phyloP scores from a whole-genome alignment of 2,113 vertebrate species.

The Aegithalos caudatus region DNA sequence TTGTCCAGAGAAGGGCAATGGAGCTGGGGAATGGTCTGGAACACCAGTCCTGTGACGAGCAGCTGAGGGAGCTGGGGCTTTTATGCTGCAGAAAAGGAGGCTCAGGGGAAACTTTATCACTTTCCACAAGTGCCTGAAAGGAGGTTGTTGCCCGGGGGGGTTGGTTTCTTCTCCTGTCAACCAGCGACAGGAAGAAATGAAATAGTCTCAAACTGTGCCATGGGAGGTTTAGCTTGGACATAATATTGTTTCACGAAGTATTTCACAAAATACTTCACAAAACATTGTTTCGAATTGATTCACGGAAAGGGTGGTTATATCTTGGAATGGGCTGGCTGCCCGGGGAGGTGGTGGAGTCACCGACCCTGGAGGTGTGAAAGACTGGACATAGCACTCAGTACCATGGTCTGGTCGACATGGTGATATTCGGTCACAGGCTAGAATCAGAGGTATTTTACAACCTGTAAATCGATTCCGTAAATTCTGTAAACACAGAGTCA shows the following conservation, averaged over 20 bases:
- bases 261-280: not conserved
- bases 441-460: not conserved
- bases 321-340: no score
- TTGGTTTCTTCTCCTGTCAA: rapidly evolving
- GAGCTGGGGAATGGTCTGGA: not conserved
- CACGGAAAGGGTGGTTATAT: rapidly evolving
- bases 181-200: not conserved
- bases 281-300: not conserved
- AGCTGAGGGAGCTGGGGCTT: not conserved
- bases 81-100: not conserved
- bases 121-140: no score
- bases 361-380: no score
- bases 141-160: rapidly evolving
- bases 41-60: no score
- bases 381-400: no score
- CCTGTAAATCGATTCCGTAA: rapidly evolving
- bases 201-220: not conserved
- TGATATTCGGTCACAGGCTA: not conserved
- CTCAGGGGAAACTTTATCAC: no score
- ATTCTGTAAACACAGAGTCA: not conserved
- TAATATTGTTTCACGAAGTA: not conserved
- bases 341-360: not conserved
- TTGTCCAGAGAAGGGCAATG: rapidly evolving
- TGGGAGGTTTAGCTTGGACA: not conserved
- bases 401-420: no score